phyloP scores from a whole-genome alignment of 2,113 vertebrate genomes.

The Sorex fumeus region DNA sequence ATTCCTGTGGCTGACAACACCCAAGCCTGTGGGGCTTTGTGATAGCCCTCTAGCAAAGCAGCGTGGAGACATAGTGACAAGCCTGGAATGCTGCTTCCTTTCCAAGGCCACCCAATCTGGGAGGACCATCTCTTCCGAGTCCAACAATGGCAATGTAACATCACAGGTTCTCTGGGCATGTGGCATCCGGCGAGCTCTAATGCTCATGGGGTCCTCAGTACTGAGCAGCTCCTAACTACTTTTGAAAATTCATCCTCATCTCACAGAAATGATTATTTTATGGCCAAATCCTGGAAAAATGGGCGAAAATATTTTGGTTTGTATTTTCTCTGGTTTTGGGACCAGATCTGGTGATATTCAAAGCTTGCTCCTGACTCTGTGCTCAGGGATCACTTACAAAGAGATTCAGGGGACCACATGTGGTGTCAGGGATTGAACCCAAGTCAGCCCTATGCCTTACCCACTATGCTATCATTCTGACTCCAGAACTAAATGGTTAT shows the following conservation, averaged over 20 bases:
- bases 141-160: accelerated
- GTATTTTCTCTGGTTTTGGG: too few relatives aligned
- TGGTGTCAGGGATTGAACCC: too few relatives aligned
- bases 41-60: background rate
- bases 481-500: background rate
- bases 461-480: too few relatives aligned
- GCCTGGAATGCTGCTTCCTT: background rate
- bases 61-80: background rate
- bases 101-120: background rate
- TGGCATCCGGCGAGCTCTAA: background rate
- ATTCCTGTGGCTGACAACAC: background rate
- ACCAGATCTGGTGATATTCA: too few relatives aligned
- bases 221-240: background rate
- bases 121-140: background rate
- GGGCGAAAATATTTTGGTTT: too few relatives aligned
- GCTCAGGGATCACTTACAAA: too few relatives aligned
- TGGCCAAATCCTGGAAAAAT: background rate
- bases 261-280: background rate
- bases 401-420: too few relatives aligned
- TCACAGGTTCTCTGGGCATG: background rate
- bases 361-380: too few relatives aligned
- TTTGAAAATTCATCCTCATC: background rate
- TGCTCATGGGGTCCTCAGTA: background rate
- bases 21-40: background rate
- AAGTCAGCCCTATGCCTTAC: too few relatives aligned